A percentile compares a stretch with the other conserved stretches of the same genome.
These are phyloP conservation scores for Conus canariensis DNA, from an alignment of 2,888 invertebrate species.

Conservation along the genomic window DNA sequence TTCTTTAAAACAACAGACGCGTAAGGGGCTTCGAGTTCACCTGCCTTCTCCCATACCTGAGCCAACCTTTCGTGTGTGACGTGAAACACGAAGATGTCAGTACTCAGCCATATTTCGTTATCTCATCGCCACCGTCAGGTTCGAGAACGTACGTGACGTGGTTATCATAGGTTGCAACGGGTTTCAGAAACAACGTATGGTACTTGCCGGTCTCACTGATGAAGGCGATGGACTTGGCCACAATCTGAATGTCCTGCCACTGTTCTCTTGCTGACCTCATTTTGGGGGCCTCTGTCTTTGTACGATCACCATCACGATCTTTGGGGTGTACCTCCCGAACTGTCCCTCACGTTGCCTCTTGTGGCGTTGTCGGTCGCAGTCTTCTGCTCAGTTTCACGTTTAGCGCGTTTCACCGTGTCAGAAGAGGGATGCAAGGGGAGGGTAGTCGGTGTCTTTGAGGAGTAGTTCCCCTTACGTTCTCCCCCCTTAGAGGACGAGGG, in stretches of 20 bases:
- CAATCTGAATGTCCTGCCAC: conserved; percentile 47
- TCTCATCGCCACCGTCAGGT: background rate
- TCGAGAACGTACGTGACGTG: conserved; percentile 23
- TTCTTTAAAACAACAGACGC: too few species aligned
- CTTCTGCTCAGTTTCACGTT: conserved; percentile 3
- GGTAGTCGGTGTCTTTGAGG: conserved; percentile 23
- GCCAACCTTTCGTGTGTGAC: too few species aligned
- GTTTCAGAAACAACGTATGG: conserved; percentile 49
- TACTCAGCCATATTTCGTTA: background rate
- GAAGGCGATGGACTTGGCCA: conserved; percentile 47
- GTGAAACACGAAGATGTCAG: too few species aligned
- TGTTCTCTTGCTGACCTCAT: conserved; percentile 35
- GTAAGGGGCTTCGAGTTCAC: too few species aligned
- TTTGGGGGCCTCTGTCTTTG: background rate
- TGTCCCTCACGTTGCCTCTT: conserved; percentile 30
- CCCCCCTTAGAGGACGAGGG: conserved; percentile 16
- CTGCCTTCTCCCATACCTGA: too few species aligned
- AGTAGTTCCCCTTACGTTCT: conserved; percentile 29
- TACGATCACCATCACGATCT: background rate
- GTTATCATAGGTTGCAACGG: background rate
- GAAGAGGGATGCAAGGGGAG: conserved; percentile 34
- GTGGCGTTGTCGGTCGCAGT: conserved; percentile 31
- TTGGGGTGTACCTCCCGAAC: conserved; percentile 1
- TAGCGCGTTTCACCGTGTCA: conserved; percentile 33
- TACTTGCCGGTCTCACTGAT: conserved; percentile 48